Base-by-base conservation (phyloP, 2,888 invertebrate genomes). In the Clepsis dumicolana region DNA sequence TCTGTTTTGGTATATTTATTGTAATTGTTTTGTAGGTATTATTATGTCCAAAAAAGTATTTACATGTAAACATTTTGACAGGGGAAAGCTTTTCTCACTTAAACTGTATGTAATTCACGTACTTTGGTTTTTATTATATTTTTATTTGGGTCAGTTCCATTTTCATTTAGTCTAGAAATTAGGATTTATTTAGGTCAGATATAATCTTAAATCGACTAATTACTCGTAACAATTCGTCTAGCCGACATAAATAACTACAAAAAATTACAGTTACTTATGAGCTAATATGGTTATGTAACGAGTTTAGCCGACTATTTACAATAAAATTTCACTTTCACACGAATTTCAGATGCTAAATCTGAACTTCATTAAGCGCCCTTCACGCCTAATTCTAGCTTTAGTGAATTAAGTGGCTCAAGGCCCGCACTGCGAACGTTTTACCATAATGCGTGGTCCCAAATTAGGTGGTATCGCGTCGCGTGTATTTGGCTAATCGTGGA, bases 391-490 rank as follows among this genome's bases (percentile, higher is more conserved):
- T n/a, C 14, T 48, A 12, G 57, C 52, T 68, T 44, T 32, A 8
- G 76, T 71, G 71, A 78, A 74, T 77, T 75, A 89, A 86, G 76
- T 86, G 78, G 90, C 83, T 81, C 91, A 91, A 92, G 91, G 90
- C 83, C 77, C 65, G 57, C 77, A 76, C 64, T 64, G 74, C 61
- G 75, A 76, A 75, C 78, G 81, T 86, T 84, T 86, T 85, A 88
- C 83, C 84, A 84, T 84, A 87, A 88, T 86, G 88, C 89, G 86
- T 86, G 84, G 78, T 81, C 86, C 81, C 80, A 86, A 88, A 87
- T 87, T 79, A 81, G 78, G 78, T 77, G 79, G 86, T 88, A 89
- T 89, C 87, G 86, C 79, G 76, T 90, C 80, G 91, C 92, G 90
- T 91, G 91, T 74, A 71, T 71, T 77, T 72, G 78, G 85, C 85